A percentile compares a stretch with the other conserved stretches of the same genome.
Evolutionary conservation across 2,888 invertebrate species (phyloP).

Genomic region (Aquatica leii): DNA sequence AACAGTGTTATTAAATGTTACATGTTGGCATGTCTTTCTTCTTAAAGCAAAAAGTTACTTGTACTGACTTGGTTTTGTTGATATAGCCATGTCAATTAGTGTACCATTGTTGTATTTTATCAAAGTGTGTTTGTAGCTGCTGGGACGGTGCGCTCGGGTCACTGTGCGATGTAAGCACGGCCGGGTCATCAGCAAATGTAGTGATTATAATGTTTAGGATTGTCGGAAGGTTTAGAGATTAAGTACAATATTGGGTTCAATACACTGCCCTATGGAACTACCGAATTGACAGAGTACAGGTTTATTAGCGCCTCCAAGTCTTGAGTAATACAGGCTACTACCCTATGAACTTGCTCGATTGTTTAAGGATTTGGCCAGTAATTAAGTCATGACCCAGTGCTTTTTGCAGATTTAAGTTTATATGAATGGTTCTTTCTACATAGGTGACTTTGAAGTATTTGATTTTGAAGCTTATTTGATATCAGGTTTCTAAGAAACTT

Average conservation of each 20-base stretch:
- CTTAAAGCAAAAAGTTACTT: conserved; percentile 13
- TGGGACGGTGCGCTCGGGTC: no score
- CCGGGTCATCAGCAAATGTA: conserved; percentile 17
- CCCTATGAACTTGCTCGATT: no score
- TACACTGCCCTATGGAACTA: not conserved
- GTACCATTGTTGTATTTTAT: no score
- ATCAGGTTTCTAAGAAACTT: conserved; percentile 15
- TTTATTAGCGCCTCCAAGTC: no score
- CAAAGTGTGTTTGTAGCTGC: no score
- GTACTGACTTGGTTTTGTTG: conserved; percentile 30
- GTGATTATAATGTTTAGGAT: conserved; percentile 12
- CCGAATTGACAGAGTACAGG: not conserved
- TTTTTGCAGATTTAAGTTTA: conserved; percentile 17
- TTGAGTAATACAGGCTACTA: no score
- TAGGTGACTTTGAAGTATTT: conserved; percentile 13
- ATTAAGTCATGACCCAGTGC: conserved; percentile 10
- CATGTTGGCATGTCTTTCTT: conserved; percentile 5
- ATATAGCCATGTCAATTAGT: not conserved
- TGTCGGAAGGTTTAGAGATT: not conserved
- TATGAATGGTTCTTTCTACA: conserved; percentile 14
- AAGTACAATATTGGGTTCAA: not conserved
- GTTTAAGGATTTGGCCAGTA: not conserved
- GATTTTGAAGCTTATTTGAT: conserved; percentile 12
- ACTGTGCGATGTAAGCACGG: conserved; percentile 11
- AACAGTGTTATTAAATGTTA: conserved; percentile 18